Evolutionary conservation across 2,888 invertebrate species (phyloP), one percentile per base, ranked within the genome.

Genomic region (Empis stercorea): DNA sequence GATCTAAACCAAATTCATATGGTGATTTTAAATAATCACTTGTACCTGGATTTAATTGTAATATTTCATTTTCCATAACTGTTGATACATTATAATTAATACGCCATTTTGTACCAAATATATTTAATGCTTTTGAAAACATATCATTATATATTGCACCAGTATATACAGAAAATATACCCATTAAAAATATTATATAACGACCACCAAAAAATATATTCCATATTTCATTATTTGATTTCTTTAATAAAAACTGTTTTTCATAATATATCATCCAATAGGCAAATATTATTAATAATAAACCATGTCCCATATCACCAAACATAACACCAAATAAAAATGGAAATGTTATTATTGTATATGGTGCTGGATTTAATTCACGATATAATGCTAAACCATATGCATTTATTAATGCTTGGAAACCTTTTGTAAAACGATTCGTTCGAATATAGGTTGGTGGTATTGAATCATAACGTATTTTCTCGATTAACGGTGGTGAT

Each of bases 271-370:
- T 80, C 83, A 96, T 81, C 76, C 79, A 86, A 0, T 73, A 65
- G 1, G 82, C 92, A 62, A 92, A 91, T 4, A 83, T 45, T 1
- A 82, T 73, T 80, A 96, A 79, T 54, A 96, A 78, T 3, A 82
- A 39, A 4, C 92, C 95, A 69, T 95, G 95, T 4, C 95, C 95
- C 55, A 83, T 71, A 65, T 96, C 95, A 14, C 95, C 95, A 68
- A 95, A 96, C 95, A 96, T 96, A 55, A 95, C 80, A 32, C 87
- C 88, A 71, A 95, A 95, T 20, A 95, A 71, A 75, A 95, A 95
- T 10, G 95, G 95, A 74, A 95, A 95, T 1, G 91, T 87, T 57
- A 88, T 79, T 54, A 88, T 80, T n/a, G 88, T 85, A 70, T 84
- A 92, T 1, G 85, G 76, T 10, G 87, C 87, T 57, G 92, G 92